Evolutionary conservation across 2,113 vertebrate genomes (phyloP).

Genomic region (Arizona elegans): DNA sequence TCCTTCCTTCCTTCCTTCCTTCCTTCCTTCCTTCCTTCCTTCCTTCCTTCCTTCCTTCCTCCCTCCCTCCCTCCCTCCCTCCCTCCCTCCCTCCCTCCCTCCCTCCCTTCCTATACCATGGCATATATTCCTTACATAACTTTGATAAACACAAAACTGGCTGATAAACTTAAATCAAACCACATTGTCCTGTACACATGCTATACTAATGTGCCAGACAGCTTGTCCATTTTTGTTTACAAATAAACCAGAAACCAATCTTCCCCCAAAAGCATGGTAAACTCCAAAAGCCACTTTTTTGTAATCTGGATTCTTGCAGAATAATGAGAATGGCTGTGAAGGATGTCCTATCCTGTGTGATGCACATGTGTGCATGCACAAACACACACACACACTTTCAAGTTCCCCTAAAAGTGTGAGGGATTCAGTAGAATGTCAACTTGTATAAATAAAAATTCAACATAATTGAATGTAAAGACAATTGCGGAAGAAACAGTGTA

Average conservation of each 20-base stretch:
- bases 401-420: no score
- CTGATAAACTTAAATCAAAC: constrained; percentile 23
- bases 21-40: no score
- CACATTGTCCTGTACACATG: not conserved
- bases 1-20: not conserved
- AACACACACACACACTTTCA: no score
- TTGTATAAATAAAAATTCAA: not conserved
- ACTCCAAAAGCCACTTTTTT: no score
- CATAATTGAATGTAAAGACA: not conserved
- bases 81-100: not conserved
- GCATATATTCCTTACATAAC: not conserved
- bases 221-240: no score
- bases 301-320: no score
- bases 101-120: not conserved
- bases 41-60: not conserved
- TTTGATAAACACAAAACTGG: not conserved
- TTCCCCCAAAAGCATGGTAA: no score
- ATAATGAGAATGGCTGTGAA: no score
- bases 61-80: not conserved
- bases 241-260: no score
- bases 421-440: not conserved
- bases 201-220: not conserved
- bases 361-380: no score
- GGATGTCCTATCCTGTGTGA: no score
- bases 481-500: not conserved